These are phyloP conservation scores for Umimayanthus kanabou DNA, from an alignment of 92 coral and sea anemone genomes.

Conservation along the genomic window DNA sequence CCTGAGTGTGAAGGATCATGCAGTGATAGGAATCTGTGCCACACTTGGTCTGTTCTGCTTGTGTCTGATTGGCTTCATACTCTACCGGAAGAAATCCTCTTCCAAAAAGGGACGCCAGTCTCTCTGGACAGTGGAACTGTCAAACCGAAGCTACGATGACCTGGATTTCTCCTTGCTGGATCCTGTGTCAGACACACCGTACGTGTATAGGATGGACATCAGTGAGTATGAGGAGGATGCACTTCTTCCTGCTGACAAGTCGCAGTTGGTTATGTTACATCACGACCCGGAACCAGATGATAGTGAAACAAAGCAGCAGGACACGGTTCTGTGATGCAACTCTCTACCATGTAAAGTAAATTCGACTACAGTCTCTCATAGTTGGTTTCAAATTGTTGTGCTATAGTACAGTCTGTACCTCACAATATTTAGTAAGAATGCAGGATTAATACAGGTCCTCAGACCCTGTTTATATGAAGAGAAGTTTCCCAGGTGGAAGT, in stretches of 20 bases:
- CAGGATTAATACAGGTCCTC: too few relatives aligned
- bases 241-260: constrained; percentile 62
- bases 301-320: constrained; percentile 5
- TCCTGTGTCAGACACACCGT: constrained; percentile 80
- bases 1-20: constrained; percentile 54
- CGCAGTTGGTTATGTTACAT: constrained; percentile 63
- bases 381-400: too few relatives aligned
- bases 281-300: constrained; percentile 41
- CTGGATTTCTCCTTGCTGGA: constrained; percentile 84
- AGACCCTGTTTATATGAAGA: too few relatives aligned
- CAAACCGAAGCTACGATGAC: constrained; percentile 82
- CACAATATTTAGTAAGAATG: too few relatives aligned
- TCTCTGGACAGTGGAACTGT: constrained; percentile 79
- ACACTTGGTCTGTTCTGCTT: constrained; percentile 57
- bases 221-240: constrained; percentile 84
- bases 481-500: too few relatives aligned
- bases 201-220: constrained; percentile 77
- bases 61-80: constrained; percentile 43
- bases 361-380: not conserved
- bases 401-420: not conserved
- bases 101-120: constrained; percentile 49
- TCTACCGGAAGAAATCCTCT: constrained; percentile 53
- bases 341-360: not conserved
- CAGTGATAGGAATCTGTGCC: constrained; percentile 67
- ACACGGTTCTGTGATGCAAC: constrained; percentile 21